Conservation (phyloP, 1,140 invertebrate genomes). For the Bombyx mori region DNA sequence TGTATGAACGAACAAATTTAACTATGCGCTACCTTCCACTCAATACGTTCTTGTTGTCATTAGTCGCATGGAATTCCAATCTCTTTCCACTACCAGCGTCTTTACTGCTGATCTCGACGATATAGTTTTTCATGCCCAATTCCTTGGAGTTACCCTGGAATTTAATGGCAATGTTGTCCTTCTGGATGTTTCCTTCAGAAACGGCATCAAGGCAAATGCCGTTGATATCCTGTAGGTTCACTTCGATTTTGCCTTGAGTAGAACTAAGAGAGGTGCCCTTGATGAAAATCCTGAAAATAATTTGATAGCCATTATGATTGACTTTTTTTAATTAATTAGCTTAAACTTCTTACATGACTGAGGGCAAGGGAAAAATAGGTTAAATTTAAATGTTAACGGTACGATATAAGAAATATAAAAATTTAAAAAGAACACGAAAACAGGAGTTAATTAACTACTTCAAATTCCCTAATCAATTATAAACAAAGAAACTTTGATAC, state of each 20-base stretch:
- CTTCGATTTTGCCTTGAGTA: conserved; percentile 70
- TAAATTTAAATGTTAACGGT: too few species aligned
- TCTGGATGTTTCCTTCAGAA: conserved; percentile 71
- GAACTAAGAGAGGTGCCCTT: conserved; percentile 71
- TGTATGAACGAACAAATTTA: too few species aligned
- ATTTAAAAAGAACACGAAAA: too few species aligned
- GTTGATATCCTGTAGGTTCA: conserved; percentile 67
- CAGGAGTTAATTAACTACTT: too few species aligned
- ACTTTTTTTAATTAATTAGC: too few species aligned
- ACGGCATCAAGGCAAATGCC: conserved; percentile 69
- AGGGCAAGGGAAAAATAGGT: too few species aligned
- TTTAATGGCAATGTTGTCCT: conserved; percentile 78
- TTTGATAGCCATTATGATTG: neutral
- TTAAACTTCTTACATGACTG: too few species aligned
- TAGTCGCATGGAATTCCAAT: conserved; percentile 74
- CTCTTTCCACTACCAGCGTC: conserved; percentile 73
- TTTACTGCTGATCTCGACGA: conserved; percentile 76
- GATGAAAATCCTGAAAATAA: conserved; percentile 55
- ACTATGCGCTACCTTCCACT: conserved; percentile 73
- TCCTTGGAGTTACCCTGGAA: conserved; percentile 76
- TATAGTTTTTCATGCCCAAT: conserved; percentile 77
- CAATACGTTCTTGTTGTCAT: conserved; percentile 76
- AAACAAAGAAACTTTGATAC: too few species aligned
- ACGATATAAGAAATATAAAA: too few species aligned
- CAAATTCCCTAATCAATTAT: too few species aligned